Evolutionary conservation across 2,888 invertebrate species (phyloP).

Genomic region (Formica aserva): DNA sequence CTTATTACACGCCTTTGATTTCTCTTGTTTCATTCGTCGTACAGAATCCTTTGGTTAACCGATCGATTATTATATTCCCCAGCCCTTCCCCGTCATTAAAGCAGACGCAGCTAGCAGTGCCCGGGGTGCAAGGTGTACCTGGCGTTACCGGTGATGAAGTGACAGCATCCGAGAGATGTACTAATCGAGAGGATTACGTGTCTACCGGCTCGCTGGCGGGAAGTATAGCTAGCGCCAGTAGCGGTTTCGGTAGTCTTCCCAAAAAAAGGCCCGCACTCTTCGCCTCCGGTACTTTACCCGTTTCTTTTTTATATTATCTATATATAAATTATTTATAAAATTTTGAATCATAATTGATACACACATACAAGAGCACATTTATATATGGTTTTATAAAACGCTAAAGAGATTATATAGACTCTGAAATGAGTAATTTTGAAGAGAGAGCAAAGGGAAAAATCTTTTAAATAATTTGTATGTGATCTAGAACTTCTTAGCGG

Average conservation of each 20-base stretch:
- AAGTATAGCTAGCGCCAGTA: constrained; percentile 91
- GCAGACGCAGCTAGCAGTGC: constrained; percentile 87
- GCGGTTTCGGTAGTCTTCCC: constrained; percentile 94
- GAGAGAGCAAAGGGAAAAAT: neutral
- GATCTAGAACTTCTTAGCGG: constrained; percentile 83
- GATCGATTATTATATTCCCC: constrained; percentile 58
- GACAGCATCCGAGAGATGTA: constrained; percentile 82
- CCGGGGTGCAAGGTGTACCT: constrained; percentile 81
- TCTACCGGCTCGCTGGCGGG: constrained; percentile 88
- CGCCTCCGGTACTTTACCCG: constrained; percentile 85
- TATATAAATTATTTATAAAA: neutral
- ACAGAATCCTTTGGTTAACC: constrained; percentile 34
- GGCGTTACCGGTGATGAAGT: constrained; percentile 81
- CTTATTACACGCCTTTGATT: neutral
- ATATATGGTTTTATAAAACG: neutral
- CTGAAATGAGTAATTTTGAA: neutral
- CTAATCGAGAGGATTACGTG: constrained; percentile 87
- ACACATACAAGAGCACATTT: neutral
- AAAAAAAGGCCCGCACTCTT: constrained; percentile 90
- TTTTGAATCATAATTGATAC: neutral
- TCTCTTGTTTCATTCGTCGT: neutral
- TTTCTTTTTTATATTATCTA: constrained; percentile 3
- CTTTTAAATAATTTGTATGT: constrained; percentile 13
- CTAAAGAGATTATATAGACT: neutral
- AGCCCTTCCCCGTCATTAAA: constrained; percentile 90